phyloP scores from a whole-genome alignment of 2,113 vertebrate genomes.

The Aegotheles bennettii region DNA sequence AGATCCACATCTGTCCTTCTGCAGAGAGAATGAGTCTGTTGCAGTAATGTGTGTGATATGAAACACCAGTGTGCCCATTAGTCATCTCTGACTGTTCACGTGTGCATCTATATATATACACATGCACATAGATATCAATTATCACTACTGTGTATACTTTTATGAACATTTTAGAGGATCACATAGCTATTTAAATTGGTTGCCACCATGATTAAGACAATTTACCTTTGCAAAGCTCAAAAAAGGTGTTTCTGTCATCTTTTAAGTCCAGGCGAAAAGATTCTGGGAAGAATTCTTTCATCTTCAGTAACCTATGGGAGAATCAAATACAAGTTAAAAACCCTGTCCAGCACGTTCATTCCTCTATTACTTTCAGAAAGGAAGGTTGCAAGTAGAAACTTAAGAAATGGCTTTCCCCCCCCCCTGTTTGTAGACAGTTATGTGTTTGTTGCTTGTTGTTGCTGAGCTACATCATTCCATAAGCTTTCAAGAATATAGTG shows the following conservation, averaged over 20 bases:
- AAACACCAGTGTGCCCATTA: accelerated
- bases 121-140: background rate
- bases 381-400: background rate
- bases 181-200: background rate
- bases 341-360: background rate
- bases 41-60: accelerated
- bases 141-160: no score
- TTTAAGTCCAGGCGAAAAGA: slow-evolving; percentile 83
- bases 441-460: background rate
- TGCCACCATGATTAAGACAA: background rate
- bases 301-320: slow-evolving; percentile 73
- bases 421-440: background rate
- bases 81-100: background rate
- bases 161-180: background rate
- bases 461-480: background rate
- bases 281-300: slow-evolving; percentile 86
- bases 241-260: slow-evolving; percentile 82
- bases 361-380: background rate
- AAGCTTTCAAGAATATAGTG: background rate
- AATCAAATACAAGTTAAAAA: background rate
- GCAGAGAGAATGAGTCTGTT: background rate
- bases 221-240: slow-evolving; percentile 77
- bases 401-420: background rate
- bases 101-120: no score
- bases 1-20: slow-evolving; percentile 83